Conservation (phyloP, 2,888 invertebrate genomes). For the Abscondita cerata region DNA sequence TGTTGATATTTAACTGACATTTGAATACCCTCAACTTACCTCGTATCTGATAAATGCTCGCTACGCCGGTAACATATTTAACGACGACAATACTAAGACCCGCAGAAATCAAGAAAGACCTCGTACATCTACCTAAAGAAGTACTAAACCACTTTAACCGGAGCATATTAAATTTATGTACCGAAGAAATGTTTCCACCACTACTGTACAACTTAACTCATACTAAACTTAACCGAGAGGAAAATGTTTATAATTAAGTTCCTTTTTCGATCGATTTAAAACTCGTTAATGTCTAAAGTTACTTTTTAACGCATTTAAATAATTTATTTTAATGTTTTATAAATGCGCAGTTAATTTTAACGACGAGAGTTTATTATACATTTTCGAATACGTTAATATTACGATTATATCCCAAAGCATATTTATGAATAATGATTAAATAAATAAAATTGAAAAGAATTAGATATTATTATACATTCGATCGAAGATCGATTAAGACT, state of each 20-base stretch:
- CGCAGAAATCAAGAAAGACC: constrained; percentile 6
- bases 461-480: not conserved
- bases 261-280: constrained; percentile 6
- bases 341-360: constrained; percentile 11
- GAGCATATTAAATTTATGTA: too few species aligned
- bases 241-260: not conserved
- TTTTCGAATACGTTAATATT: constrained; percentile 1
- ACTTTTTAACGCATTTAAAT: constrained; percentile 3
- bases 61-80: constrained; percentile 19
- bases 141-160: not conserved
- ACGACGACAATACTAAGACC: constrained; percentile 17
- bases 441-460: not conserved
- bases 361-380: not conserved
- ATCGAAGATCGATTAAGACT: too few species aligned
- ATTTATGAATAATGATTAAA: not conserved
- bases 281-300: constrained; percentile 9
- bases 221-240: too few species aligned
- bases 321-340: constrained; percentile 12
- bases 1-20: constrained; percentile 32
- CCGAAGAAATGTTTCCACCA: too few species aligned
- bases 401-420: not conserved
- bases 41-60: constrained; percentile 24
- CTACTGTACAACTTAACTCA: too few species aligned
- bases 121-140: constrained; percentile 13
- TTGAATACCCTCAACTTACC: constrained; percentile 27